Conservation (phyloP, 2,888 invertebrate genomes). For the Polyploca ridens region DNA sequence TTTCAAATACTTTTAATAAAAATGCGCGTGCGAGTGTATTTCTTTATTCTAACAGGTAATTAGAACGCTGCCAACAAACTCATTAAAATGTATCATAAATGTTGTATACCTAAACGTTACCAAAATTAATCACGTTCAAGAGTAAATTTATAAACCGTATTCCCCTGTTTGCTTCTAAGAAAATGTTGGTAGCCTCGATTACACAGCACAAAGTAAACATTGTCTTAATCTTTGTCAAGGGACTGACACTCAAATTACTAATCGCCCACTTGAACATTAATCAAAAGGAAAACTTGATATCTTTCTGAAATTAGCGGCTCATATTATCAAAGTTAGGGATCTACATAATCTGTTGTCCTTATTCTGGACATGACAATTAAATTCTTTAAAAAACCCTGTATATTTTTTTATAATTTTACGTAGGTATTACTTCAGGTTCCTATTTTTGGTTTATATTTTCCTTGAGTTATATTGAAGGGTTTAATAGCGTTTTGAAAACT, state of each 20-base stretch:
- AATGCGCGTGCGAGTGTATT: too few relatives aligned
- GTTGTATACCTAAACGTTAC: slow-evolving; percentile 4
- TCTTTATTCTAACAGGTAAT: not conserved
- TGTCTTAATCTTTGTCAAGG: slow-evolving; percentile 16
- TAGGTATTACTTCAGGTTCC: not conserved
- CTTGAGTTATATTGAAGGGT: too few relatives aligned
- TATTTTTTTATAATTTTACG: slow-evolving; percentile 4
- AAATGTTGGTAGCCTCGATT: slow-evolving; percentile 7
- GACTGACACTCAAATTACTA: slow-evolving; percentile 22
- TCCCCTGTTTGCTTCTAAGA: not conserved
- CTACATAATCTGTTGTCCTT: slow-evolving; percentile 15
- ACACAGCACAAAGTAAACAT: slow-evolving; percentile 16
- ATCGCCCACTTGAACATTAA: slow-evolving; percentile 25
- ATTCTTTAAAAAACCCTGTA: not conserved
- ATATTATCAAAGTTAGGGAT: slow-evolving; percentile 19
- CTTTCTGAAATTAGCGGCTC: slow-evolving; percentile 23
- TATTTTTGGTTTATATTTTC: not conserved
- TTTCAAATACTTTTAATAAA: too few relatives aligned
- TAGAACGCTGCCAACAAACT: not conserved
- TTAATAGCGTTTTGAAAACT: too few relatives aligned
- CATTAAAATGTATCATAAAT: not conserved
- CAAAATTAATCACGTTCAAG: slow-evolving; percentile 1
- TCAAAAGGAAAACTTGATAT: slow-evolving; percentile 28
- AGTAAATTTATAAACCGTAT: slow-evolving; percentile 2
- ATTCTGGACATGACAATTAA: not conserved